These are phyloP conservation scores for Ophioninae sp. DNA, from an alignment of 2,888 invertebrate species.

Conservation along the genomic window DNA sequence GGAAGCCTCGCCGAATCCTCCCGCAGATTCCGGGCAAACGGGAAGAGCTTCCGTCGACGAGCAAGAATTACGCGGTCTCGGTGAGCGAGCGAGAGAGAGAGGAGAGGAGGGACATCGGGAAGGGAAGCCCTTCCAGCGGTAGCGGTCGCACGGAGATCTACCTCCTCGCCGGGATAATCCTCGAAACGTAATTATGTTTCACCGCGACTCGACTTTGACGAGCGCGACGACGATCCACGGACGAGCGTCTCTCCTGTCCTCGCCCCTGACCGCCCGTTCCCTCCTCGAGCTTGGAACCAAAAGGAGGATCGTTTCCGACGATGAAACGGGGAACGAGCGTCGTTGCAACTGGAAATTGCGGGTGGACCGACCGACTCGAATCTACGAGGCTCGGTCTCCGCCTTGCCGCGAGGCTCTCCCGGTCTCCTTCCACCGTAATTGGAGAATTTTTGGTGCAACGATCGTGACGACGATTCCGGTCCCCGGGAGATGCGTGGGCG, in stretches of 20 bases:
- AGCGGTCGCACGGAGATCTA: slow-evolving; percentile 78
- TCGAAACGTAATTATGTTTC: slow-evolving; percentile 81
- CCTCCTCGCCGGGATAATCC: slow-evolving; percentile 80
- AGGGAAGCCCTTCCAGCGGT: slow-evolving; percentile 61
- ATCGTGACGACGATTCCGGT: too few species aligned
- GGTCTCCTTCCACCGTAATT: background rate
- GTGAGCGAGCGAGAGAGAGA: slow-evolving; percentile 36
- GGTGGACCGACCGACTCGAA: slow-evolving; percentile 58
- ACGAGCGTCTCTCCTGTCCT: slow-evolving; percentile 7
- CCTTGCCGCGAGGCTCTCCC: background rate
- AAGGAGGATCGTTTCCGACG: slow-evolving; percentile 76
- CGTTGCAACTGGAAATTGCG: slow-evolving; percentile 80
- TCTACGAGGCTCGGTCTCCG: slow-evolving; percentile 63
- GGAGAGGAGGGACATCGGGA: slow-evolving; percentile 33
- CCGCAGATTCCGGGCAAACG: slow-evolving; percentile 49
- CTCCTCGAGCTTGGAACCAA: slow-evolving; percentile 42
- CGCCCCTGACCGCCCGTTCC: background rate
- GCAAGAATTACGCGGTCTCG: slow-evolving; percentile 47
- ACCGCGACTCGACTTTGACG: slow-evolving; percentile 80
- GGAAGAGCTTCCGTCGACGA: slow-evolving; percentile 43
- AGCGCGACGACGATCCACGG: slow-evolving; percentile 60
- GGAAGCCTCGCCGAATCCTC: slow-evolving; percentile 14
- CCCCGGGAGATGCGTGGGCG: too few species aligned
- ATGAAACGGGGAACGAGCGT: slow-evolving; percentile 81
- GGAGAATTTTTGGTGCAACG: too few species aligned